phyloP scores from a whole-genome alignment of 2,113 vertebrate genomes.

The Cyprinodon brontotheroides region DNA sequence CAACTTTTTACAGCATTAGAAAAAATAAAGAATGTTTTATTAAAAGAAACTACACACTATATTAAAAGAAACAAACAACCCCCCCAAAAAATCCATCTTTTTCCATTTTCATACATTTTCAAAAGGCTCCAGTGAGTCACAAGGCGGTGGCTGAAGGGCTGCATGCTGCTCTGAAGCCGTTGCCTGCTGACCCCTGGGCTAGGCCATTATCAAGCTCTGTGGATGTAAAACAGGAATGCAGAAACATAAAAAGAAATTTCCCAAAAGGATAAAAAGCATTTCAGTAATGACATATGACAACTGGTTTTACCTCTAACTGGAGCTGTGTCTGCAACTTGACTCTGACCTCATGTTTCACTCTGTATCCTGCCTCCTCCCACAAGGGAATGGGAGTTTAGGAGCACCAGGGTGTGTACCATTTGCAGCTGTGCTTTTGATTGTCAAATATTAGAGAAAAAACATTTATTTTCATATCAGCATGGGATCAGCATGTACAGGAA shows the following conservation, averaged over 20 bases:
- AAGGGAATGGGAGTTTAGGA: conserved; percentile 22
- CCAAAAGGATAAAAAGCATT: neutral
- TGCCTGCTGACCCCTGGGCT: too few relatives aligned
- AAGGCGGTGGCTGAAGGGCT: too few relatives aligned
- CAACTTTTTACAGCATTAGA: too few relatives aligned
- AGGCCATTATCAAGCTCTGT: too few relatives aligned
- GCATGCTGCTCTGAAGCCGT: too few relatives aligned
- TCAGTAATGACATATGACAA: neutral
- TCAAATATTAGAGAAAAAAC: neutral
- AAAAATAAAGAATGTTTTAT: too few relatives aligned
- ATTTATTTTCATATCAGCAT: neutral
- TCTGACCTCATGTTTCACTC: conserved; percentile 39
- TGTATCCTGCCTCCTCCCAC: conserved; percentile 38
- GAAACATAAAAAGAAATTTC: too few relatives aligned
- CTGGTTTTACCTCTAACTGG: neutral
- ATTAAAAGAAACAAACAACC: too few relatives aligned
- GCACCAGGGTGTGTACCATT: conserved; percentile 1
- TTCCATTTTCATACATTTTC: too few relatives aligned
- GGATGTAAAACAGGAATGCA: neutral
- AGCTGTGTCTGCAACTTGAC: neutral
- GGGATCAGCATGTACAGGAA: neutral
- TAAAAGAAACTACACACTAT: too few relatives aligned
- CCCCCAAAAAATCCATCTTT: too few relatives aligned
- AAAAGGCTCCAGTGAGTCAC: too few relatives aligned
- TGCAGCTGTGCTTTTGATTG: conserved; percentile 12